These are phyloP conservation scores for Platygyra sinensis DNA, from an alignment of 64 coral and sea anemone species.

Conservation along the genomic window DNA sequence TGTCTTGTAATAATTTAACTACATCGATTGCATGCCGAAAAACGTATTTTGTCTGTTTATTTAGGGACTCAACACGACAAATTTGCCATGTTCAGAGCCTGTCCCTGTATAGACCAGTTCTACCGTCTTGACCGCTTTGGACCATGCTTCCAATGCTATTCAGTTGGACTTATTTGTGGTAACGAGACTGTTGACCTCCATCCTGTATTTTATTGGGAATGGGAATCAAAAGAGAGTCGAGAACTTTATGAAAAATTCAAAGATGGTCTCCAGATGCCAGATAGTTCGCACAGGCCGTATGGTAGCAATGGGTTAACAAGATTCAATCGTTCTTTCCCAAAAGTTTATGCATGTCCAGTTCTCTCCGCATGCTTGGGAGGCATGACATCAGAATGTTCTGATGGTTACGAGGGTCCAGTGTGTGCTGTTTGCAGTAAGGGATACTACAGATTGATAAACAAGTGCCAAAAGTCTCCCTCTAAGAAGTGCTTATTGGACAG, in stretches of 20 bases:
- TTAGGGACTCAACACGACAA: slow-evolving; percentile 41
- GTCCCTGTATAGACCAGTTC: slow-evolving; percentile 38
- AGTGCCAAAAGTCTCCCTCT: slow-evolving; percentile 53
- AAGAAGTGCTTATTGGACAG: slow-evolving; percentile 11
- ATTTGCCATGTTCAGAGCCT: slow-evolving; percentile 43
- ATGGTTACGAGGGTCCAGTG: slow-evolving; percentile 53
- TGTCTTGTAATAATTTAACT: no score
- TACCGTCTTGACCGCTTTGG: slow-evolving; percentile 63
- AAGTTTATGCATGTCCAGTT: slow-evolving; percentile 47
- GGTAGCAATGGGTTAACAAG: background rate
- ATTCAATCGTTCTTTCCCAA: slow-evolving; percentile 43
- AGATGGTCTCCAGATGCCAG: background rate
- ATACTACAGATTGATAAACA: slow-evolving; percentile 26
- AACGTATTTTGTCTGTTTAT: background rate
- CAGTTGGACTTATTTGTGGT: slow-evolving; percentile 11
- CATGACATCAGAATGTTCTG: slow-evolving; percentile 14
- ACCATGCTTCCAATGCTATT: slow-evolving; percentile 27
- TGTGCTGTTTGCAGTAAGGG: slow-evolving; percentile 26
- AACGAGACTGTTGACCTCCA: slow-evolving; percentile 49
- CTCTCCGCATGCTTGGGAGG: slow-evolving; percentile 46
- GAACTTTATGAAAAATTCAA: slow-evolving; percentile 28
- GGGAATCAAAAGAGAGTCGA: slow-evolving; percentile 9
- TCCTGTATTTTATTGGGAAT: slow-evolving; percentile 58
- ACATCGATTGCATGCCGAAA: no score
- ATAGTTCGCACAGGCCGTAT: background rate